Conservation (phyloP, 2,888 invertebrate genomes). For the Petrolisthes manimaculis region DNA sequence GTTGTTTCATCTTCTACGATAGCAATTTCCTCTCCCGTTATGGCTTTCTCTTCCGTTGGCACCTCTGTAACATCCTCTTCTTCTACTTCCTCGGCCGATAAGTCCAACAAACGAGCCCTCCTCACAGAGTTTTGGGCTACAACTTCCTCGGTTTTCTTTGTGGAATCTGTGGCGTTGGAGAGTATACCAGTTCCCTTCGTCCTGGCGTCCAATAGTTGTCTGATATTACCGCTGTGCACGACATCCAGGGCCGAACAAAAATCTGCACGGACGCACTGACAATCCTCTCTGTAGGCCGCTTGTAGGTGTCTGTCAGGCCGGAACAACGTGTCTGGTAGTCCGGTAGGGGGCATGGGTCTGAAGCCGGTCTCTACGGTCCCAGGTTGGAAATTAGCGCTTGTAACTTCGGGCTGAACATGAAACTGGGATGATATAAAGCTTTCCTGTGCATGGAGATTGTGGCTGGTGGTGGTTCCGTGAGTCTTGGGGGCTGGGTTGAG, state of each 20-base stretch:
- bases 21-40: background rate
- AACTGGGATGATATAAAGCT: background rate
- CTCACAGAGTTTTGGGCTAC: background rate
- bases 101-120: slow-evolving; percentile 25
- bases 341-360: slow-evolving; percentile 19
- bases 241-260: slow-evolving; percentile 46
- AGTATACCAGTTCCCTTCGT: slow-evolving; percentile 25
- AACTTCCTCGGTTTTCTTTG: background rate
- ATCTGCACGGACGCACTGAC: slow-evolving; percentile 56
- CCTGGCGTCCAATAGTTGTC: slow-evolving; percentile 55
- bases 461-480: background rate
- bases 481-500: background rate
- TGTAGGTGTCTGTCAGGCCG: slow-evolving; percentile 14
- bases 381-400: slow-evolving; percentile 27
- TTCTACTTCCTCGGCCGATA: background rate
- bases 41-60: background rate
- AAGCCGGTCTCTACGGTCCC: slow-evolving; percentile 32
- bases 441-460: background rate
- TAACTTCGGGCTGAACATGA: background rate
- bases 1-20: background rate
- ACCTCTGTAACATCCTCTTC: slow-evolving; percentile 19
- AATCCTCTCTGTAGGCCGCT: slow-evolving; percentile 49
- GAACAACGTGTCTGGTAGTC: slow-evolving; percentile 25
- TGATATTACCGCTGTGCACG: slow-evolving; percentile 37
- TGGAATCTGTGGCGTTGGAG: slow-evolving; percentile 30